Evolutionary conservation across 2,888 invertebrate species (phyloP).

Genomic region (Philereme transversata): DNA sequence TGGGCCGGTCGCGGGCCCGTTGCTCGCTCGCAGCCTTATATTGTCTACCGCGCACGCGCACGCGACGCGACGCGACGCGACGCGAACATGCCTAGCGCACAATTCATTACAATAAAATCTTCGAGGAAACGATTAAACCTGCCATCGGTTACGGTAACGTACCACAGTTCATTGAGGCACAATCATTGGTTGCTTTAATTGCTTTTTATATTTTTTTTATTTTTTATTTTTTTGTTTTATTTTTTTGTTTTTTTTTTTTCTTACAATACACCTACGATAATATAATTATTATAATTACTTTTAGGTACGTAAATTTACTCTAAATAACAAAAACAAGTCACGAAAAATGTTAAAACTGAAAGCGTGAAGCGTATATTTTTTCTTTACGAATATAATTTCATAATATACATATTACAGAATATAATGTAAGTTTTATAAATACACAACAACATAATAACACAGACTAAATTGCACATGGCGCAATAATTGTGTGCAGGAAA

Average conservation of each 20-base stretch:
- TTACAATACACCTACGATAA: constrained; percentile 70
- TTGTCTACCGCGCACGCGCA: constrained; percentile 60
- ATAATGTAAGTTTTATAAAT: constrained; percentile 78
- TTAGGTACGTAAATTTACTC: constrained; percentile 84
- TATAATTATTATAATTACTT: constrained; percentile 83
- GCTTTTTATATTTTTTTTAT: constrained; percentile 68
- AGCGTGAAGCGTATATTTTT: constrained; percentile 81
- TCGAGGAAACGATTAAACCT: constrained; percentile 77
- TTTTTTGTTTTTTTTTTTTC: constrained; percentile 55
- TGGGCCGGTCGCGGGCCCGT: constrained; percentile 66
- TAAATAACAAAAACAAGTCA: constrained; percentile 84
- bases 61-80: constrained; percentile 31
- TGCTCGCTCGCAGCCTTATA: constrained; percentile 65
- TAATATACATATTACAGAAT: constrained; percentile 82
- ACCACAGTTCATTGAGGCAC: constrained; percentile 84
- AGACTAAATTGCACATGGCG: constrained; percentile 82
- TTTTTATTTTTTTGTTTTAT: constrained; percentile 57
- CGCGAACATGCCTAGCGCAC: constrained; percentile 56
- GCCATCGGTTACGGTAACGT: constrained; percentile 83
- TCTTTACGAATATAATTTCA: constrained; percentile 81
- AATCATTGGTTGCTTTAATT: constrained; percentile 84
- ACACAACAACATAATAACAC: constrained; percentile 84
- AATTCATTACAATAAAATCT: constrained; percentile 67
- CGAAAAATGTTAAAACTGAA: constrained; percentile 80
- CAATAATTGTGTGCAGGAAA: constrained; percentile 79